These are phyloP conservation scores for Rhagoletis zephyria DNA, from an alignment of 1,140 invertebrate species.

Conservation along the genomic window DNA sequence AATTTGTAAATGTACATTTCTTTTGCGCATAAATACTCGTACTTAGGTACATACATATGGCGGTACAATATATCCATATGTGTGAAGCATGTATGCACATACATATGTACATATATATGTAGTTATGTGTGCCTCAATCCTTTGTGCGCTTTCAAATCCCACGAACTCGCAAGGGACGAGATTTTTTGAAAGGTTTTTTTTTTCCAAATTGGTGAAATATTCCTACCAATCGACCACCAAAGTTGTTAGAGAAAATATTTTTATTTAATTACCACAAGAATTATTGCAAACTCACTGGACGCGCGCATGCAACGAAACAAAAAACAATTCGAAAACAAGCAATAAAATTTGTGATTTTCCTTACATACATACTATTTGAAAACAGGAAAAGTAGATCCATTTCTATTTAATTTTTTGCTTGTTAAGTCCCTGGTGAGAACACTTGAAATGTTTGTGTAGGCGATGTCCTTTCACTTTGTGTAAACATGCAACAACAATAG, in stretches of 20 bases:
- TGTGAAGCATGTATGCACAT: too few relatives aligned
- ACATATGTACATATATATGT: too few relatives aligned
- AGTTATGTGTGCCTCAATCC: background rate
- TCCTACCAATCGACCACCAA: background rate
- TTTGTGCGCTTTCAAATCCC: constrained; percentile 19
- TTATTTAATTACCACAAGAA: constrained; percentile 54
- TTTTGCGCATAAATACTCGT: background rate
- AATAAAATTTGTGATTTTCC: constrained; percentile 39
- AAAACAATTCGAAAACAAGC: constrained; percentile 38
- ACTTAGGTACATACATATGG: background rate
- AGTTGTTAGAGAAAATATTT: constrained; percentile 53
- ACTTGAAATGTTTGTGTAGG: constrained; percentile 54
- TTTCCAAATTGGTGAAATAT: background rate
- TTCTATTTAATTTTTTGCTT: constrained; percentile 46
- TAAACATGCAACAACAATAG: constrained; percentile 46
- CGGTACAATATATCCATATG: background rate
- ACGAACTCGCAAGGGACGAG: background rate
- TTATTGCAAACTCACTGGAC: constrained; percentile 53
- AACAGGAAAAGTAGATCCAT: constrained; percentile 31
- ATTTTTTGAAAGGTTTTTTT: background rate
- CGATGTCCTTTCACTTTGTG: constrained; percentile 54
- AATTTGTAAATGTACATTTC: background rate
- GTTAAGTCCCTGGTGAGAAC: constrained; percentile 50
- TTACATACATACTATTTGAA: background rate
- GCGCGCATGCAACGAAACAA: background rate